Evolutionary conservation across 2,113 vertebrate species (phyloP).

Genomic region (Lycaon pictus): DNA sequence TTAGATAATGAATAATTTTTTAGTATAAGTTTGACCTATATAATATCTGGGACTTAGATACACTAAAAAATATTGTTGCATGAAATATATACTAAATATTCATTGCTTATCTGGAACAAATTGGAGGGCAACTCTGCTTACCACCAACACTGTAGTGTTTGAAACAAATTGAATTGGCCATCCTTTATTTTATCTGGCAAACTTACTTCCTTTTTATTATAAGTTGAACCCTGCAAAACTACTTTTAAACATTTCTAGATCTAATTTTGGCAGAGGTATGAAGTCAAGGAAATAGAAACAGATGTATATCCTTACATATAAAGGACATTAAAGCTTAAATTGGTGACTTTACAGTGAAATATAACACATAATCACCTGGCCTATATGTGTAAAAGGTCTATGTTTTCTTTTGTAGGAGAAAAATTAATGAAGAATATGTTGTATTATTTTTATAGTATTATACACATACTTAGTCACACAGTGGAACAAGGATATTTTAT

Average conservation of each 20-base stretch:
- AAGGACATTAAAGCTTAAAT: not conserved
- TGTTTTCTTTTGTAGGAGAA: not conserved
- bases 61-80: not conserved
- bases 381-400: not conserved
- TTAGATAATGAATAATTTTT: not conserved
- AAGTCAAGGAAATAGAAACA: slow-evolving; percentile 9
- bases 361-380: not conserved
- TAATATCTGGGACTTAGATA: not conserved
- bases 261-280: not conserved
- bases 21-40: not conserved
- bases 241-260: slow-evolving; percentile 6
- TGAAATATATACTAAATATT: not conserved
- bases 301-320: not conserved
- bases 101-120: not conserved
- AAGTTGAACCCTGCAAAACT: not conserved
- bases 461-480: not conserved
- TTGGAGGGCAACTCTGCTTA: not conserved
- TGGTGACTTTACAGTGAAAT: not conserved
- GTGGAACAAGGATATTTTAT: not conserved
- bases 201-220: not conserved
- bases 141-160: not conserved
- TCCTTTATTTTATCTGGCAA: not conserved
- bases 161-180: not conserved
- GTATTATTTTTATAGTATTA: slow-evolving; percentile 4
- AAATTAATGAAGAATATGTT: not conserved